These are phyloP conservation scores for Anarhynchus alexandrinus DNA, from an alignment of 2,113 vertebrate genomes.

Conservation along the genomic window DNA sequence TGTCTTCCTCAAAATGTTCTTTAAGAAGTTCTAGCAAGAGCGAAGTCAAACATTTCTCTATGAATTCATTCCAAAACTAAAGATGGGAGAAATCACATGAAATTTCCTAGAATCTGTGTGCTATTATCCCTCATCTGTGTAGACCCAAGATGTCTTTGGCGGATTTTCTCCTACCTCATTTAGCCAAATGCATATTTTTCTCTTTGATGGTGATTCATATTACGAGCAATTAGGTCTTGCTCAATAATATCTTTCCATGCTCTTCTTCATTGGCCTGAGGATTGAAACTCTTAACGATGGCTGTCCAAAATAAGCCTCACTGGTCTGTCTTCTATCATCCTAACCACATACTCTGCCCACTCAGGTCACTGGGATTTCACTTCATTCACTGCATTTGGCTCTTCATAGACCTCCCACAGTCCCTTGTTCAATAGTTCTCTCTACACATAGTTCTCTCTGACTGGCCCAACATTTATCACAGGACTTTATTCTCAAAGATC, in stretches of 20 bases:
- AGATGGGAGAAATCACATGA: conserved; percentile 21
- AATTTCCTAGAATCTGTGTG: conserved; percentile 30
- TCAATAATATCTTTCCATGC: conserved; percentile 47
- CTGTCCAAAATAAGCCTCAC: conserved; percentile 13
- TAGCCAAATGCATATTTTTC: conserved; percentile 29
- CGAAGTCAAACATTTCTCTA: neutral
- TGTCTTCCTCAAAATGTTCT: neutral
- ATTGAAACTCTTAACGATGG: neutral
- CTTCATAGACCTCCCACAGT: conserved; percentile 37
- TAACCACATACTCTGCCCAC: conserved; percentile 42
- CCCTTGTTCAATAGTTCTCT: conserved; percentile 5
- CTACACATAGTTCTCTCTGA: neutral
- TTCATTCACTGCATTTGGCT: conserved; percentile 23
- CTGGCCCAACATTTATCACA: neutral
- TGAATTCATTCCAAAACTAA: conserved; percentile 24
- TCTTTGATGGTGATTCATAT: conserved; percentile 36
- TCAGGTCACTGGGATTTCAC: conserved; percentile 45
- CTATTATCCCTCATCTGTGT: conserved; percentile 6
- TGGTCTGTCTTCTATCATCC: conserved; percentile 52
- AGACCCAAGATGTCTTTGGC: conserved; percentile 8
- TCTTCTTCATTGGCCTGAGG: conserved; percentile 2
- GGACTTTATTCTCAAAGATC: neutral
- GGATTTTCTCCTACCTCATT: conserved; percentile 1
- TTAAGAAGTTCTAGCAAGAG: neutral
- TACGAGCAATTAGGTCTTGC: conserved; percentile 30